Base-by-base conservation (phyloP, 2,888 invertebrate species). In the Acholoe squamosa region DNA sequence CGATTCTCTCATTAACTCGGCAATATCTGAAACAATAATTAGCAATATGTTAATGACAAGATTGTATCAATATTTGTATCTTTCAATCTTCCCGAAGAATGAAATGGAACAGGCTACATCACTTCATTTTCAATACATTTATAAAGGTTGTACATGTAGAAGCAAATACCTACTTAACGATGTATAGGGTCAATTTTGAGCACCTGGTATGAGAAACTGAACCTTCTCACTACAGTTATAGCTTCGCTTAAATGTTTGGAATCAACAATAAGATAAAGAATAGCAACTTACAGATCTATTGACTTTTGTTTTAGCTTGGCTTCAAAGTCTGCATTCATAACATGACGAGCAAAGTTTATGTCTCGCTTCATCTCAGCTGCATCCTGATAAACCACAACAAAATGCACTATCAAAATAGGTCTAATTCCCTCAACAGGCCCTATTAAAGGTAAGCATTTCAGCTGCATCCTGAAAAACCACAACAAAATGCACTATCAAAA, bases 321-420 rank as follows among this genome's bases (percentile, higher is more conserved):
- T 89, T 95, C 95, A 93, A 95, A 95, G 90, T 95, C 95, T 10
- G 95, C 94, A 89, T 94, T 93, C 94, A 95, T 94, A 0, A 94
- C 94, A 93, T 94, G 94, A 71, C 94, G 94, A n/a, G 95, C 93
- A 89, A 95, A 94, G 89, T 94, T 94, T 33, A 95, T 94, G 90
- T 95, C 95, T 91, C 94, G 92, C 90, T 94, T 93, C 89, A 95
- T 92, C 51, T 93, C 93, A 34, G 93, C 93, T 28, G 94, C 94
- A 94, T 95, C 95, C 95, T 95, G 1, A n/a, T 10, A 71, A 71
- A 71, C 7, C 10, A 71, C 71, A 71, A 71, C 10, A n/a, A 10
- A 16, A n/a, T 71, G 16, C 71, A 71, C 19, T 10, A 54, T 10
- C 12, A 19, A 19, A 54, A 54, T 54, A 54, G 19, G 19, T 54